Conservation (phyloP, 2,888 invertebrate genomes). For the Iselma pallidipennis region DNA sequence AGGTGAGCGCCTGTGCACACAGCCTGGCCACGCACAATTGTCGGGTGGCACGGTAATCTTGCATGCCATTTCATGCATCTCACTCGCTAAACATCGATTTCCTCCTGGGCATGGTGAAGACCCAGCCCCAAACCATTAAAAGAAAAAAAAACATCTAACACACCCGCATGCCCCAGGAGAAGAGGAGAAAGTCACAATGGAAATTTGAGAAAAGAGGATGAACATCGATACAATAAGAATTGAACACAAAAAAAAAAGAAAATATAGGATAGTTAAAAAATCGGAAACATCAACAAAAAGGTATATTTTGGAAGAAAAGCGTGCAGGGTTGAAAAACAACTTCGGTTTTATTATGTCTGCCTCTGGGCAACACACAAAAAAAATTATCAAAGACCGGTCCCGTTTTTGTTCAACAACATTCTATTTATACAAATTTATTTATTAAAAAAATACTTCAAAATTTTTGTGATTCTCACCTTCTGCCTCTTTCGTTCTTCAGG, state of each 20-base stretch:
- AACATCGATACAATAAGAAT: constrained; percentile 64
- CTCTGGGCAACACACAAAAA: constrained; percentile 32
- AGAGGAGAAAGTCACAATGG: constrained; percentile 17
- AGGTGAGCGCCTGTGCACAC: constrained; percentile 62
- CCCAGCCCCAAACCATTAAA: constrained; percentile 13
- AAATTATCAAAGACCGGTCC: constrained; percentile 16
- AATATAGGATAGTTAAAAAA: too few species aligned
- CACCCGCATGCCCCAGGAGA: constrained; percentile 33
- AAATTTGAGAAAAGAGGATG: constrained; percentile 50
- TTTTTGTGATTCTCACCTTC: constrained; percentile 83
- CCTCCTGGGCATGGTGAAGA: constrained; percentile 29
- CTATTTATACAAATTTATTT: constrained; percentile 8
- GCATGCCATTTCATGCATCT: constrained; percentile 49
- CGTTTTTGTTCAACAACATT: constrained; percentile 12
- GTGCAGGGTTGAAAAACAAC: constrained; percentile 40
- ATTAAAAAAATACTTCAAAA: constrained; percentile 23
- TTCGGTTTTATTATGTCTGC: too few species aligned
- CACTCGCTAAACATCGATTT: constrained; percentile 47
- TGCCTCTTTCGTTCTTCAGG: constrained; percentile 99
- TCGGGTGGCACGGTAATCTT: constrained; percentile 39
- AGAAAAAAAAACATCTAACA: constrained; percentile 5
- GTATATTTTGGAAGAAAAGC: constrained; percentile 37
- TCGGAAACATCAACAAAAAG: too few species aligned
- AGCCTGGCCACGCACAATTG: constrained; percentile 69
- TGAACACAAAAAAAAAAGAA: constrained; percentile 43